Base-by-base conservation (phyloP, 2,888 invertebrate species). In the Ptychoptera albimana region DNA sequence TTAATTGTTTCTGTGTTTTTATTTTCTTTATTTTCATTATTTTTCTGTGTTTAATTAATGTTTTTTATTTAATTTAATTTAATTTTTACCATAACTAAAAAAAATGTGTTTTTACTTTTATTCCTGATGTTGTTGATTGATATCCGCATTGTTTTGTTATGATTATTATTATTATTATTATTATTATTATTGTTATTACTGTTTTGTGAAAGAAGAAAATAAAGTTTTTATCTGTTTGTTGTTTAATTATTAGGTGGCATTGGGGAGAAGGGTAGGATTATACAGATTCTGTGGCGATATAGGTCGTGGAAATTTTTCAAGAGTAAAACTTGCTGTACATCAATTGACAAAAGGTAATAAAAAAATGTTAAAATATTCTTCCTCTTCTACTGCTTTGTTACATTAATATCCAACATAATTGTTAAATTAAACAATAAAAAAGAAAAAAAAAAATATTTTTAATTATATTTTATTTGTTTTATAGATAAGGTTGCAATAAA, bases 231-330 rank as follows among this genome's bases (percentile, higher is more conserved):
- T 39, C 40, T 39, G 43, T 44, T 13, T 42, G 43, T 50, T 11
- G 37, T 54, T 57, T 9, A n/a, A n/a, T n/a, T n/a, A n/a, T n/a
- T 49, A 68, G 68, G 71, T 81, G 45, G 74, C 76, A n/a, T 68
- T 82, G 48, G 82, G 81, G 45, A 74, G 77, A 54, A 68, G 82
- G 48, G 77, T 84, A 46, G 83, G 82, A 23, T 74, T 83, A 54
- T 84, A 85, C 66, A 67, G 77, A 56, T 72, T 84, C 53, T 73
- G 77, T 52, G 80, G 79, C 50, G 82, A 83, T 58, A 71, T 84
- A 46, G 83, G 83, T 30, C 71, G 72, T 51, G 83, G 84, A 42
- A 85, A 84, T 63, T 85, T 84, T 63, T 82, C 82, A 37, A 79
- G 80, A 62, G 83, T 85, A 54, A 81, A 80, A 60, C 65, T 82